Conservation (phyloP, 2,888 invertebrate species). For the Pollenia griseotomentosa region DNA sequence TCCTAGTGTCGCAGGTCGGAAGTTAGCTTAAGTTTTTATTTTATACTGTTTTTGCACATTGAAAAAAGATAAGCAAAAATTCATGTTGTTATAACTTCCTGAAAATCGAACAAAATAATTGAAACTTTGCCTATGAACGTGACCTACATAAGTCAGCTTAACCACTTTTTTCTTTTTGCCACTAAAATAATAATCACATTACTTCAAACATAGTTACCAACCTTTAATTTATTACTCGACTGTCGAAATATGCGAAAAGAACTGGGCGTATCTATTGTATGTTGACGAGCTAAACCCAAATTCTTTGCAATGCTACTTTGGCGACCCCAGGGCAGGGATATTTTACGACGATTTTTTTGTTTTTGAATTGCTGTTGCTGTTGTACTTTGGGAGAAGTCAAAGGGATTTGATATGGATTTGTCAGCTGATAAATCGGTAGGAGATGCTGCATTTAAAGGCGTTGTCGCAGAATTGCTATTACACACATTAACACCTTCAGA, state of each 20-base stretch:
- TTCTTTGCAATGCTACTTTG: conserved; percentile 91
- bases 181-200: not conserved
- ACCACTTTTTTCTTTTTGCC: not conserved
- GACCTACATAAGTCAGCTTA: no score
- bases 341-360: conserved; percentile 92
- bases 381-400: conserved; percentile 74
- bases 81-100: no score
- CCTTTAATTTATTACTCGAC: conserved; percentile 84
- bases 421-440: conserved; percentile 69
- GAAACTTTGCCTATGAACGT: no score
- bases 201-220: conserved; percentile 76
- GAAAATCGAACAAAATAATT: no score
- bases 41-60: no score
- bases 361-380: conserved; percentile 81
- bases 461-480: conserved; percentile 49
- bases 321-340: conserved; percentile 95
- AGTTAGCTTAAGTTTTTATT: no score
- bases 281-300: conserved; percentile 91
- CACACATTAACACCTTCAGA: conserved; percentile 38
- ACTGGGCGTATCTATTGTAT: conserved; percentile 95
- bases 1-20: no score
- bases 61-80: no score
- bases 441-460: conserved; percentile 57
- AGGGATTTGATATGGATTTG: conserved; percentile 68
- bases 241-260: conserved; percentile 91